Base-by-base conservation (phyloP, 1,140 invertebrate genomes). In the Popillia japonica region DNA sequence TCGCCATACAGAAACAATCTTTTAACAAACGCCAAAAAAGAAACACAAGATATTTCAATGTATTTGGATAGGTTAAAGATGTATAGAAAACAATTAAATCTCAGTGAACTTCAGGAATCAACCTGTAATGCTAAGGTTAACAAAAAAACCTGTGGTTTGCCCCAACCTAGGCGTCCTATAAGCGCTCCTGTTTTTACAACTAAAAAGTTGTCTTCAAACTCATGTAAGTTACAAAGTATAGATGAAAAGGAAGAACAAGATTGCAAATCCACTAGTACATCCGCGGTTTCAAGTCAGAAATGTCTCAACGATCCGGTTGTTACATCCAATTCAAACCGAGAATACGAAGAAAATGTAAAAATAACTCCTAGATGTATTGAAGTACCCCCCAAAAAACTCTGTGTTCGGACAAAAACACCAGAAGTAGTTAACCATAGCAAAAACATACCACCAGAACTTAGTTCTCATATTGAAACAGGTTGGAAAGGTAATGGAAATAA, bases 161-260 rank as follows among this genome's bases (percentile, higher is more conserved):
- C 11, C 17, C 61, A 68, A 22, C 20, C 6, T 2, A 68, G 27
- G 9, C 61, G 61, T 34, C 8, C 22, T 34, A 68, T 27, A 3
- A 68, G 61, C 9, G 61, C 61, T 22, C 61, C 61, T 23, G 22
- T 14, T 27, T 23, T 14, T 14, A 27, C 27, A 3, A 27, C 27
- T 11, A 68, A 34, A 14, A 68, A 11, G 11, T 22, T 68, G 22
- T 68, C 61, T 34, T 8, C 61, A 68, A 68, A 68, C 27, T 27
- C 61, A 34, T 55, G 61, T 27, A 68, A 68, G 7, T 14, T 68
- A 14, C 61, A 68, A 68, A 68, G 20, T 34, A 68, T 68, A 23
- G 61, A 68, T 9, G 61, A 68, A 22, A 10, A 68, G 6, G 61
- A 68, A 22, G 61, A 68, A 27, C 48, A n/a, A 55, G 48, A n/a